Evolutionary conservation across 2,888 invertebrate species (phyloP).

Genomic region (Netelia virgata): DNA sequence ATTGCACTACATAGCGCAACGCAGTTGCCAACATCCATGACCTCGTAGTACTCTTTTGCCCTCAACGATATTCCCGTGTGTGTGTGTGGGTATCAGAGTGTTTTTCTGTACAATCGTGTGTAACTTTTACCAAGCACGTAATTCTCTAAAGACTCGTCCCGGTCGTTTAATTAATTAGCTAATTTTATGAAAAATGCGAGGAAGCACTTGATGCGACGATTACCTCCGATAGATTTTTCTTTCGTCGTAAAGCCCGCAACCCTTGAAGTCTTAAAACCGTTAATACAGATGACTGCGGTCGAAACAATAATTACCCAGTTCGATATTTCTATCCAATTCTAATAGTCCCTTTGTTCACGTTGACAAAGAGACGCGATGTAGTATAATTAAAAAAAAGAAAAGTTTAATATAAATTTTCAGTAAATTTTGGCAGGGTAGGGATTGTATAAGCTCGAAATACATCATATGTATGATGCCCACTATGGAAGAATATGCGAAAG

Average conservation of each 20-base stretch:
- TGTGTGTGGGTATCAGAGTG: not conserved
- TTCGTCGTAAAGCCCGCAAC: not conserved
- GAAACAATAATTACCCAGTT: no score
- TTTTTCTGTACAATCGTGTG: not conserved
- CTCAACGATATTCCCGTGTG: no score
- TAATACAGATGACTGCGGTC: not conserved
- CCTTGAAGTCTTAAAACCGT: not conserved
- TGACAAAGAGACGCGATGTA: not conserved
- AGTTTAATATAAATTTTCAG: no score
- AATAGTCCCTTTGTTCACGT: not conserved
- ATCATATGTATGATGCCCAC: not conserved
- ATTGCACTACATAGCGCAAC: not conserved
- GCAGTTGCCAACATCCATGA: not conserved
- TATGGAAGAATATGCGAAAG: not conserved
- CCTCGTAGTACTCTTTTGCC: no score
- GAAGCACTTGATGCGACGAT: constrained; percentile 29
- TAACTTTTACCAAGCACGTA: constrained; percentile 35
- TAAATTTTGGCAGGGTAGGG: no score
- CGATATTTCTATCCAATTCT: not conserved
- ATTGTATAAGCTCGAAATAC: no score
- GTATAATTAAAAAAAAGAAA: no score
- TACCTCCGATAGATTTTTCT: constrained; percentile 21
- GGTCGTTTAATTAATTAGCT: constrained; percentile 74
- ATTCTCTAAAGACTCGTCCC: constrained; percentile 63
- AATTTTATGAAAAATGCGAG: constrained; percentile 73